Base-by-base conservation (phyloP, 1,140 invertebrate genomes). In the Sycobia sp. region DNA sequence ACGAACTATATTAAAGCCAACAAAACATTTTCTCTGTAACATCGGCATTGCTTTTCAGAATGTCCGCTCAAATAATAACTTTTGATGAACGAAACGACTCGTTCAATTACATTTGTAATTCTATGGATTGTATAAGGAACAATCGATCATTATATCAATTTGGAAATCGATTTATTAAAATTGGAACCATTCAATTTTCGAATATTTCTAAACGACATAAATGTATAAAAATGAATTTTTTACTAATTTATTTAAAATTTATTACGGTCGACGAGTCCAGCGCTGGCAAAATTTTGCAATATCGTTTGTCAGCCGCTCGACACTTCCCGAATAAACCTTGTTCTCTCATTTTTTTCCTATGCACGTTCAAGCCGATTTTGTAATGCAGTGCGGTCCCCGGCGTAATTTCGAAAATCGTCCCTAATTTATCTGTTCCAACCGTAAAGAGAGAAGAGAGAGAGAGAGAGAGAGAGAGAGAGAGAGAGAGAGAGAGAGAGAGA, bases 381-480 rank as follows among this genome's bases (percentile, higher is more conserved):
- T 18, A 36, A 47, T 23, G 7, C 3, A 22, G 8, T 13, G 7
- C 18, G 32, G 43, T 23, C 53, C 49, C 32, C 32, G 25, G 44
- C 14, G 11, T 44, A 44, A 61, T 61, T 61, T 61, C 38, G 49
- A 61, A 53, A 61, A 61, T 61, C 27, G 58, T 61, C 49, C 58
- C 53, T 34, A 43, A 61, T 61, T 53, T 61, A 44, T 61, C 49
- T 25, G 22, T 41, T 16, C 8, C 29, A 32, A 7, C 11, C 29
- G 29, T 27, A 14, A 11, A 10, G 23, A 32, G 20, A 53, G 34
- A 53, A 34, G 13, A 43, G 23, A 51, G 39, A 61, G 39, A 14
- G n/a, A 10, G 23, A 32, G 20, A 53, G 34, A 53, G 23, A 16
- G 43, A 34, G 43, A 29, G 53, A 50, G 47, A 61, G 32, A 38